A percentile compares a stretch with the other conserved stretches of the same genome.
These are phyloP conservation scores for Drosophila parvula DNA, from an alignment of 1,140 invertebrate genomes.

Conservation along the genomic window DNA sequence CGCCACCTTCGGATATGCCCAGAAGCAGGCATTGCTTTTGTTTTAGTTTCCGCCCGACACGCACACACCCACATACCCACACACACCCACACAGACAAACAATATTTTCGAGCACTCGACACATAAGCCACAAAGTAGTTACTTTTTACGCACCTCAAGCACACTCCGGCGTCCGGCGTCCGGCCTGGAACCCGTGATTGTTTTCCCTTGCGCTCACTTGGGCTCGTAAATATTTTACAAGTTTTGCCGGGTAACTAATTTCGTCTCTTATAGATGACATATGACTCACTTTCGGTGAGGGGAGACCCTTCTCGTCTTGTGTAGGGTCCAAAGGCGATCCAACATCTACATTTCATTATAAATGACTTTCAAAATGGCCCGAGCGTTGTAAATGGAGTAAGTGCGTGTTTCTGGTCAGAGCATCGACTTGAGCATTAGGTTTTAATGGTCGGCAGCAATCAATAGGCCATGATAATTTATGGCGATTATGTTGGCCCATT, in stretches of 20 bases:
- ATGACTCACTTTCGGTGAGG: slow-evolving; percentile 46
- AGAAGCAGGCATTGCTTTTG: slow-evolving; percentile 36
- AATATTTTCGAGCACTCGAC: slow-evolving; percentile 58
- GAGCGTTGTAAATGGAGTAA: slow-evolving; percentile 59
- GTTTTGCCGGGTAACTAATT: slow-evolving; percentile 65
- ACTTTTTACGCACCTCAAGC: slow-evolving; percentile 71
- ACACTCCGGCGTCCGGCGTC: slow-evolving; percentile 17
- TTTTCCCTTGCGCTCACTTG: slow-evolving; percentile 57
- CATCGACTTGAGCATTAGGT: slow-evolving; percentile 23
- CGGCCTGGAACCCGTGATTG: slow-evolving; percentile 18
- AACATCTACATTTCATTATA: slow-evolving; percentile 79
- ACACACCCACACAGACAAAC: slow-evolving; percentile 20
- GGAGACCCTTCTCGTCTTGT: background rate
- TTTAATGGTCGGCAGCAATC: slow-evolving; percentile 45
- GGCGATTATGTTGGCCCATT: slow-evolving; percentile 28
- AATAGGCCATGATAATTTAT: slow-evolving; percentile 57
- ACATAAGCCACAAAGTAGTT: slow-evolving; percentile 82
- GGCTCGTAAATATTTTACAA: slow-evolving; percentile 82
- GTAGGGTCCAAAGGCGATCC: slow-evolving; percentile 29
- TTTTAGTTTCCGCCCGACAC: slow-evolving; percentile 38
- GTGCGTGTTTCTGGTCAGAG: slow-evolving; percentile 44
- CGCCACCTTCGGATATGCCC: slow-evolving; percentile 40
- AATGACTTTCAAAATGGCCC: slow-evolving; percentile 75
- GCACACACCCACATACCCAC: slow-evolving; percentile 16
- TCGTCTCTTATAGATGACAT: slow-evolving; percentile 69